Base-by-base conservation (phyloP, 2,113 vertebrate species). In the Turnix velox region DNA sequence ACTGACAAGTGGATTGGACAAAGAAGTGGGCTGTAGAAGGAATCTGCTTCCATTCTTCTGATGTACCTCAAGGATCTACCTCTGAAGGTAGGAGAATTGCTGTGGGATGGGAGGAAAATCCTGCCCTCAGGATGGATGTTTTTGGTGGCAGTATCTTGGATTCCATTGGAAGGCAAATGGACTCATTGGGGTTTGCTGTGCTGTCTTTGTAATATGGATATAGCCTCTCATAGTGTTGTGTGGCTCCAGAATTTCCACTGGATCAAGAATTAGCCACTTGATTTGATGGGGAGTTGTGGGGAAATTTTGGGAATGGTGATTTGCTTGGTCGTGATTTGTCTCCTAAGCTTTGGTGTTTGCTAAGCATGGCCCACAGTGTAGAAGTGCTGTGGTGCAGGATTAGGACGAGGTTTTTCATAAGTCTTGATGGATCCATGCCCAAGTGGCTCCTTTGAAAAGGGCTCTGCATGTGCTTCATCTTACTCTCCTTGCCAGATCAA, bases 71-170 rank as follows among this genome's bases (percentile, higher is more conserved):
- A 88, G 69, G 83, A 86, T 59, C 24, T 59, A 4, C 0, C 2
- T 59, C 52, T 87, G 91, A 68, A 93, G 83, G 92, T 88, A 94
- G 87, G 78, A 81, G 40, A 84, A 30, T 51, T 90, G 52, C 80
- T 68, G 45, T 22, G 45, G 37, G 18, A 42, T 7, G 17, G 14
- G n/a, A 76, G 7, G n/a, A 18, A 24, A 25, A 42, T 55, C 58
- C 23, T 46, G 49, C 45, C 23, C 22, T 42, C 51, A 35, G 61
- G n/a, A 40, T 63, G 5, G 28, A 10, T 23, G 2, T 12, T 39
- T 55, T 46, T 42, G 10, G 7, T 68, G 39, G 8, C 18, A 5
- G 3, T 49, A 39, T 25, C 18, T 42, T 16, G 5, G 20, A 4
- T 48, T 5, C 1, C 22, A 6, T 4, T 12, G 28, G 25, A 25